A percentile compares a stretch with the other conserved stretches of the same genome.
phyloP scores from a whole-genome alignment of 2,888 invertebrate genomes.

The Euzetes globulus region DNA sequence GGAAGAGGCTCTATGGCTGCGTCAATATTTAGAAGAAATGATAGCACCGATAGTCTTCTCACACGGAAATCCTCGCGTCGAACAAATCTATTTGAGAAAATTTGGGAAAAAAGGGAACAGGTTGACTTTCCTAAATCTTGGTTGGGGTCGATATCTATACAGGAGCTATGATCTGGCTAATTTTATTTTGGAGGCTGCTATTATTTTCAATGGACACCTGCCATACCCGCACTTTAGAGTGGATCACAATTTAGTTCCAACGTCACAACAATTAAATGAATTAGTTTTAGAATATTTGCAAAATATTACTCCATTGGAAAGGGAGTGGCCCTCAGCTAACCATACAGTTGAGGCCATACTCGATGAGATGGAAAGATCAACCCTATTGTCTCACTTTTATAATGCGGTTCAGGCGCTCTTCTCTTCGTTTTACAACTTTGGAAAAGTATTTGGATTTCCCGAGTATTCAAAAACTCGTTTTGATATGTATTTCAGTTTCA shows the following conservation, averaged over 20 bases:
- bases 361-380: background rate
- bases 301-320: background rate
- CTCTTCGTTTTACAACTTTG: background rate
- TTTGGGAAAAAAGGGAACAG: background rate
- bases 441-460: slow-evolving; percentile 11
- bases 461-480: background rate
- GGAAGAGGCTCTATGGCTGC: background rate
- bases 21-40: background rate
- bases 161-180: background rate
- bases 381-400: background rate
- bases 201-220: background rate
- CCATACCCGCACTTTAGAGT: background rate
- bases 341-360: background rate
- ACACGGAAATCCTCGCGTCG: background rate
- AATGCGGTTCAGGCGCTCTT: background rate
- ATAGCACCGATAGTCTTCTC: background rate
- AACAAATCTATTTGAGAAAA: background rate
- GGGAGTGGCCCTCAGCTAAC: background rate
- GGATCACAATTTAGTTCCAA: background rate
- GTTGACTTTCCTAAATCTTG: background rate
- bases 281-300: background rate
- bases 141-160: background rate
- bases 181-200: background rate
- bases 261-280: background rate
- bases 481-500: background rate